Evolutionary conservation across 1,140 invertebrate genomes (phyloP).

Genomic region (Caenorhabditis latens): DNA sequence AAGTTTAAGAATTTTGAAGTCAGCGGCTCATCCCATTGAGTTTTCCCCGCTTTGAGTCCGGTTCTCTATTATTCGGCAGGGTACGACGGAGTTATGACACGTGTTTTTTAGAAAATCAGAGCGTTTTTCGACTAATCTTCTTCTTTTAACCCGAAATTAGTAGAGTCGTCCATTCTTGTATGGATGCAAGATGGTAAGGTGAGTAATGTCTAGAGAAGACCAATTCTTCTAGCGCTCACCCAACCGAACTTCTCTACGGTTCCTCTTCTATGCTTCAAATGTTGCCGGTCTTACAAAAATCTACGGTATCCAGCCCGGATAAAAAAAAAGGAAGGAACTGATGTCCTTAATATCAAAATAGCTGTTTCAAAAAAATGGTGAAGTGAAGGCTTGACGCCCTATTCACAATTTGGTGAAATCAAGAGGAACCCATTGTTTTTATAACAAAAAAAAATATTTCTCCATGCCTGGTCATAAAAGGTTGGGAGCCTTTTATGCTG

Average conservation of each 20-base stretch:
- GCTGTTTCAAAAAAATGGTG: not conserved
- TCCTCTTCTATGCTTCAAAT: too few species aligned
- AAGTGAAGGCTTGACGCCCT: not conserved
- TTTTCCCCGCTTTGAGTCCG: not conserved
- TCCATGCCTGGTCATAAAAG: not conserved
- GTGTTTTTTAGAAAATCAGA: not conserved
- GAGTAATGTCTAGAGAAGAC: too few species aligned
- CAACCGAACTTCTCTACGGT: too few species aligned
- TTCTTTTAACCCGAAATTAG: not conserved
- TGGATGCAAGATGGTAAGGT: too few species aligned
- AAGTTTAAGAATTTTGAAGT: not conserved
- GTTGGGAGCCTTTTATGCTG: constrained; percentile 16
- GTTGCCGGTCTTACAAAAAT: too few species aligned
- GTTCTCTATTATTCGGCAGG: not conserved
- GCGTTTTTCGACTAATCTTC: too few species aligned
- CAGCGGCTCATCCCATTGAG: constrained; percentile 15
- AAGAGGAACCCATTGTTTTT: not conserved
- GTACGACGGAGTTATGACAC: not conserved
- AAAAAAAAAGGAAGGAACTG: not conserved
- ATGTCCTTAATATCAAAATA: not conserved
- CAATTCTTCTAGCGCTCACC: too few species aligned
- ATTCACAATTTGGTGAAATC: not conserved
- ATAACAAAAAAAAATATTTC: not conserved
- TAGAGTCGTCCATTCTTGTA: too few species aligned
- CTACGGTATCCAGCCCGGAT: not conserved